Evolutionary conservation across 2,888 invertebrate genomes (phyloP), one percentile per base, ranked within the genome.

Genomic region (Eupithecia inturbata): DNA sequence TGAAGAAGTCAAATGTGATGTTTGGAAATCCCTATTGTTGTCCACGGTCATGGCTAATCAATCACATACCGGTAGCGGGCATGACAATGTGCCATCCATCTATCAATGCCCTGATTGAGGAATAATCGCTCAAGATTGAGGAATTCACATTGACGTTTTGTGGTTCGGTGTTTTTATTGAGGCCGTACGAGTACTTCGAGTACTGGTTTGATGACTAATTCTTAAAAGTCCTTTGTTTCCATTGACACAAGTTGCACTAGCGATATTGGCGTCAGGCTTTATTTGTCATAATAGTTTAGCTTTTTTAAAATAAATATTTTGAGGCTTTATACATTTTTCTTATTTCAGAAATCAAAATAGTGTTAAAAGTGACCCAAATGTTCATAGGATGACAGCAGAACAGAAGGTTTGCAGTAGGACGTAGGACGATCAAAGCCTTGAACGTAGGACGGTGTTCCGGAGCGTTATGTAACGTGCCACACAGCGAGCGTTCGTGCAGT

Each of bases 131-230:
- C 9, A 19, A 19, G 31, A 63, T 63, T 33, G n/a, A 33, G 63
- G 63, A n/a, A 64, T 64, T 64, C 36, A 64, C 66, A 26, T 22
- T 66, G 66, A 81, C 67, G 19, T 60, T 60, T 41, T 66, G 66
- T 26, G 66, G 66, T 66, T 66, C n/a, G 12, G 39, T 39, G 28
- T 62, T 62, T 19, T 62, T 19, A 62, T 31, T 16, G 31, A 31
- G 62, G 62, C 31, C 36, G 22, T 39, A 26, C 12, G 39, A 22
- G 39, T 31, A 62, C 31, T 62, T 62, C 31, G 31, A 31, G 3
- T 31, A 31, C 31, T 4, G 63, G 7, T 66, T 41, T 22, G 39
- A 39, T 66, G 66, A 66, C 66, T 36, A 66, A 66, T 22, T 62
- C 28, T 7, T 31, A 62, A 28, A 63, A 36, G 2, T 64, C 36